phyloP scores from a whole-genome alignment of 2,113 vertebrate species.

The Dicentrarchus labrax region DNA sequence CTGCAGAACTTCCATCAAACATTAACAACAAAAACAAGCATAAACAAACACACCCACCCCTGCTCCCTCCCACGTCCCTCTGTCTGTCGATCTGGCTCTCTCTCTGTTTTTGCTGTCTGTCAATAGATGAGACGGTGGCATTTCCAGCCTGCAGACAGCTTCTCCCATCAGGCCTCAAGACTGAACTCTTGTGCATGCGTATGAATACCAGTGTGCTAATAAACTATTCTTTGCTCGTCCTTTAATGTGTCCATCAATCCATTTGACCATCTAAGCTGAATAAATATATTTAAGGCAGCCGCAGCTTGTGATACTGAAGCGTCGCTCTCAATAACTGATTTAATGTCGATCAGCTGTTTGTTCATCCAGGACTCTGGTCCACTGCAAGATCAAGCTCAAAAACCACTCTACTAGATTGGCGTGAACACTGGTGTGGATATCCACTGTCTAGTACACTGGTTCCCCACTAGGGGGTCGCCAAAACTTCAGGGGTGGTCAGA shows the following conservation, averaged over 20 bases:
- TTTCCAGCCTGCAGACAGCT: constrained; percentile 71
- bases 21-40: constrained; percentile 17
- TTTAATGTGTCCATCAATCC: constrained; percentile 65
- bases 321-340: constrained; percentile 26
- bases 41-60: constrained; percentile 30
- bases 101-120: constrained; percentile 58
- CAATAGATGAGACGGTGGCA: constrained; percentile 59
- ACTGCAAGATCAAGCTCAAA: background rate
- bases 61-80: constrained; percentile 34
- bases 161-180: constrained; percentile 70
- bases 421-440: background rate
- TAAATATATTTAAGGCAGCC: constrained; percentile 51
- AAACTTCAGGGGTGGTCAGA: too few relatives aligned
- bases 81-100: constrained; percentile 44
- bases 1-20: constrained; percentile 16
- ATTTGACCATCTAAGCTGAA: constrained; percentile 42
- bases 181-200: constrained; percentile 66
- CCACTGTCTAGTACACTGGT: too few relatives aligned
- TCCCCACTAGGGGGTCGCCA: too few relatives aligned
- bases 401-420: background rate
- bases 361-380: too few relatives aligned
- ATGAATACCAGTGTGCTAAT: constrained; percentile 62
- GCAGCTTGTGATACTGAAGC: background rate
- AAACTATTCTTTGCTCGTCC: constrained; percentile 61
- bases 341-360: constrained; percentile 20